Evolutionary conservation across 1,140 invertebrate genomes (phyloP).

Genomic region (Lethocerus indicus): DNA sequence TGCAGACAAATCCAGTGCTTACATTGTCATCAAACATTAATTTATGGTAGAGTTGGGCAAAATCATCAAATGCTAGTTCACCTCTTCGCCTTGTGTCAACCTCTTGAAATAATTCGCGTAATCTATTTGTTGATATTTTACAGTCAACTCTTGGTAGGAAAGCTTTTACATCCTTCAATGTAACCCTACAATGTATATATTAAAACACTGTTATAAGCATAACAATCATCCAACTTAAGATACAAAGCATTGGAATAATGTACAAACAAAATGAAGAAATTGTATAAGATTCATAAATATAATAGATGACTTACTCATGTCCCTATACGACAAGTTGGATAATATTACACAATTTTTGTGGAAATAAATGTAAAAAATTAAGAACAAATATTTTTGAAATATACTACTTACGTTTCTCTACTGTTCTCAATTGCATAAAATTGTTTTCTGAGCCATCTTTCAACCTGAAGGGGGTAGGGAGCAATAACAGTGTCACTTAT

Average conservation of each 20-base stretch:
- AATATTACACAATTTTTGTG: not conserved
- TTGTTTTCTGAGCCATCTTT: conserved; percentile 82
- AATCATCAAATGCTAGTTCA: conserved; percentile 84
- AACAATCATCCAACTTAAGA: not conserved
- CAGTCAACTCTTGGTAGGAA: conserved; percentile 81
- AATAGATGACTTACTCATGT: not conserved
- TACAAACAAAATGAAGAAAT: not conserved
- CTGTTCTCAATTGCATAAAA: conserved; percentile 79
- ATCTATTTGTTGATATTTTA: conserved; percentile 71
- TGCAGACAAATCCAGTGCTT: no score
- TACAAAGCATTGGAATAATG: not conserved
- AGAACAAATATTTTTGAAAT: no score
- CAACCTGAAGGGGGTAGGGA: conserved; percentile 73
- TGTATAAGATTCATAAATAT: not conserved
- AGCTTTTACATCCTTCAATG: conserved; percentile 77
- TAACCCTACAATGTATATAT: conserved; percentile 41
- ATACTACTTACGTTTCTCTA: conserved; percentile 54
- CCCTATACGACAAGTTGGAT: no score
- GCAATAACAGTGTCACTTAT: conserved; percentile 59
- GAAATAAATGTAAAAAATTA: not conserved
- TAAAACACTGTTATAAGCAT: not conserved
- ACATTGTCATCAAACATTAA: conserved; percentile 64
- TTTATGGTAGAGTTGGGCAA: conserved; percentile 69
- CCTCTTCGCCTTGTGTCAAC: conserved; percentile 58
- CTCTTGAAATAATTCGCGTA: conserved; percentile 69